These are phyloP conservation scores for Eclectus roratus DNA, from an alignment of 2,113 vertebrate species.

Conservation along the genomic window DNA sequence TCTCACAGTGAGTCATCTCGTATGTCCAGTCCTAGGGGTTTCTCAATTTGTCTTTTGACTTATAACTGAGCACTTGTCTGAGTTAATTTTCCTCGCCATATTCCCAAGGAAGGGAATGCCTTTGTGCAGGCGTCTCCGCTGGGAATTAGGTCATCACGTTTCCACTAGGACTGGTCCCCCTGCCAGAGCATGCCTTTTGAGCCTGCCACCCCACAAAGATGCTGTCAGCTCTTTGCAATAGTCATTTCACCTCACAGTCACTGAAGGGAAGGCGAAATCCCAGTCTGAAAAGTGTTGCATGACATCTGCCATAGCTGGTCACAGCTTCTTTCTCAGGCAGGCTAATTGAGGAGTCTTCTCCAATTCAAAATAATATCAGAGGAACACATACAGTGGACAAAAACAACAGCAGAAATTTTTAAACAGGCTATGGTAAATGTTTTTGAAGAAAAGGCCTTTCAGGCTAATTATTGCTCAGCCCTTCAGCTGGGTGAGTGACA, in stretches of 20 bases:
- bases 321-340: background rate
- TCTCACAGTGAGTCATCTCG: background rate
- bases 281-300: background rate
- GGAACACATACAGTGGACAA: background rate
- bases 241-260: background rate
- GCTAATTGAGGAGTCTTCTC: background rate
- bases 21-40: background rate
- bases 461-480: background rate
- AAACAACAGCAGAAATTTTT: background rate
- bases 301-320: accelerated
- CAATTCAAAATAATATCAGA: background rate
- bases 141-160: background rate
- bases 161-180: background rate
- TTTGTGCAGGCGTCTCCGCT: background rate
- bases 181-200: background rate
- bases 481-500: background rate
- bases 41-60: background rate
- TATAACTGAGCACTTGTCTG: background rate
- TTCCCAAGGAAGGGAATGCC: background rate
- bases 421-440: background rate
- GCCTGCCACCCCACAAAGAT: background rate
- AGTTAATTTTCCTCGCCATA: background rate
- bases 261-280: background rate
- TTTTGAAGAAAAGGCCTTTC: background rate
- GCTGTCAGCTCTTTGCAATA: background rate